Percentiles rank a stretch among this genome's conserved stretches.
Evolutionary conservation across 2,797 vertebrate species (phyloP).

Genomic region (Selene dorsalis): DNA sequence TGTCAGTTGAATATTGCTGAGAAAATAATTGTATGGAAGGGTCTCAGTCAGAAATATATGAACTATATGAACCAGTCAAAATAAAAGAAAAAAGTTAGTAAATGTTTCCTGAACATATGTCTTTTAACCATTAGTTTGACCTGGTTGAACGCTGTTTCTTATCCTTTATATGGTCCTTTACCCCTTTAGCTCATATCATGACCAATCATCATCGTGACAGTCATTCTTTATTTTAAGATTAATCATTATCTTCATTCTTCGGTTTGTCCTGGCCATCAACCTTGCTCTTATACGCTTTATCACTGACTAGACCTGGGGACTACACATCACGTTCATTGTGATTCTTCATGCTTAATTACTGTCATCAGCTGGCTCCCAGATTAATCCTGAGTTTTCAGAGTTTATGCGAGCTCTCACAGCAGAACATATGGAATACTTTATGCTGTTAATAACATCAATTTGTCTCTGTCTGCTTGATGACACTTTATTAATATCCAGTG

Average conservation of each 20-base stretch:
- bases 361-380: background rate
- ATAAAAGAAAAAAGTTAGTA: background rate
- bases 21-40: conserved; percentile 8
- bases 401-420: conserved; percentile 15
- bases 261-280: background rate
- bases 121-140: background rate
- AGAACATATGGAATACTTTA: conserved; percentile 41
- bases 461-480: conserved; percentile 63
- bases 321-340: background rate
- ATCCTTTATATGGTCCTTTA: background rate
- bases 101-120: background rate
- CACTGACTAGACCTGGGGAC: background rate
- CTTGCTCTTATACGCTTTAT: background rate
- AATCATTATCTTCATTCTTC: background rate
- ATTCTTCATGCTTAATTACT: background rate
- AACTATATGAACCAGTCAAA: conserved; percentile 1
- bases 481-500: conserved; percentile 51
- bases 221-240: background rate
- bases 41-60: background rate
- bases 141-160: too few relatives aligned
- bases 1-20: conserved; percentile 29
- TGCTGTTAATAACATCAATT: conserved; percentile 54
- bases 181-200: background rate
- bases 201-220: background rate
- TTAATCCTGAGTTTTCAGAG: conserved; percentile 4